Percentiles rank a stretch among this genome's conserved stretches.
Evolutionary conservation across 2,888 invertebrate species (phyloP).

Genomic region (Mimachlamys varia): DNA sequence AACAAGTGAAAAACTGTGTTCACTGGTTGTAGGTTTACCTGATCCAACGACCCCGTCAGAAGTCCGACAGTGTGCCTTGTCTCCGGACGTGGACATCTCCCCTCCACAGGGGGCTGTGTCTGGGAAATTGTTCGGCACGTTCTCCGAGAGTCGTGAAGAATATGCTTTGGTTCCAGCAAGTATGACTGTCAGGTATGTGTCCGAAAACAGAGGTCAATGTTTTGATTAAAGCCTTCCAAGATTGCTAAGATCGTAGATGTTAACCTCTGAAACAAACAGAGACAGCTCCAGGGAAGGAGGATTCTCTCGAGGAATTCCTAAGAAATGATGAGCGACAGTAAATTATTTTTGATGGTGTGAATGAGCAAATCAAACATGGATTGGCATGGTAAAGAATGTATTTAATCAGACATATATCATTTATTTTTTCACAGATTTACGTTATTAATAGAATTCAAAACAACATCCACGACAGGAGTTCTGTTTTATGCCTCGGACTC

Average conservation of each 20-base stretch:
- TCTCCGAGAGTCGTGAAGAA: slow-evolving; percentile 85
- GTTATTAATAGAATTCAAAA: slow-evolving; percentile 91
- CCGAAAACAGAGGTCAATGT: background rate
- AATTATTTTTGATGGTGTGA: too few species aligned
- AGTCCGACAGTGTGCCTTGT: slow-evolving; percentile 65
- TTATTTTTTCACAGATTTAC: slow-evolving; percentile 84
- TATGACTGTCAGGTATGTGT: slow-evolving; percentile 75
- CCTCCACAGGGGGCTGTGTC: slow-evolving; percentile 56
- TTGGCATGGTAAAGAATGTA: too few species aligned
- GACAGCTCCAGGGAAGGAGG: too few species aligned
- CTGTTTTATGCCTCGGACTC: slow-evolving; percentile 90
- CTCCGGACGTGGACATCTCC: slow-evolving; percentile 62
- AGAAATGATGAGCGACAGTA: too few species aligned
- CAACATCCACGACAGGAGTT: slow-evolving; percentile 89
- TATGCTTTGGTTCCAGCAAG: slow-evolving; percentile 85
- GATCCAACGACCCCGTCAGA: slow-evolving; percentile 41
- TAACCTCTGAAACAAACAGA: too few species aligned
- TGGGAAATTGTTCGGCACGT: slow-evolving; percentile 80
- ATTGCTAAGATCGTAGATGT: background rate
- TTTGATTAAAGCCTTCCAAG: too few species aligned
- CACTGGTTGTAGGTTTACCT: background rate
- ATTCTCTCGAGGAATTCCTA: too few species aligned
- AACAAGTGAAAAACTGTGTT: too few species aligned
- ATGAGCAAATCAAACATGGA: too few species aligned
- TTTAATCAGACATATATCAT: background rate